Conservation (phyloP, 2,797 vertebrate genomes). For the Tachyglossus aculeatus region DNA sequence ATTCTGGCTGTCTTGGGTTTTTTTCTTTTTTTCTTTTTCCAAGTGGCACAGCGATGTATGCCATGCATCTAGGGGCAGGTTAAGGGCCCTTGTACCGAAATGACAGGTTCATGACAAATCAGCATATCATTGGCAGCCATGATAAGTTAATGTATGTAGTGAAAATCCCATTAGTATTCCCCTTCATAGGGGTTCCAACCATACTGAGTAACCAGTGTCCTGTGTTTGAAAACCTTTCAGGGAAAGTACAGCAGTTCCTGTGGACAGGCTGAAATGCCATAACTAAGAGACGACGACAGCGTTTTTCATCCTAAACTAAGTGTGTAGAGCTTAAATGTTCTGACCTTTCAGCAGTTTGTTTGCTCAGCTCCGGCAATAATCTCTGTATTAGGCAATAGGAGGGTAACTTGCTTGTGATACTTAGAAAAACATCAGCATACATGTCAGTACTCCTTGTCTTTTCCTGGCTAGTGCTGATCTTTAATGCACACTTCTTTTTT, state of each 20-base stretch:
- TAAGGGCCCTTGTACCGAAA: neutral
- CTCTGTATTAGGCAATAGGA: constrained; percentile 43
- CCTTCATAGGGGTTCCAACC: constrained; percentile 11
- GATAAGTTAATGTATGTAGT: neutral
- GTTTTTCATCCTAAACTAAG: constrained; percentile 45
- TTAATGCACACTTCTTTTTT: neutral
- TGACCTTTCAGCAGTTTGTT: constrained; percentile 49
- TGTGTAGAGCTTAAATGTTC: constrained; percentile 38
- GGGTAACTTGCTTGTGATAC: constrained; percentile 22
- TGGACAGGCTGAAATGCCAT: constrained; percentile 54
- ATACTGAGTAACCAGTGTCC: neutral
- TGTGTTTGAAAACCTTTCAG: constrained; percentile 25
- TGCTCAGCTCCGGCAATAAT: constrained; percentile 26
- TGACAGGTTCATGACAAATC: neutral
- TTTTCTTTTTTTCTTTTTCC: neutral
- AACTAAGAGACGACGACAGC: constrained; percentile 27
- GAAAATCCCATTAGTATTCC: neutral
- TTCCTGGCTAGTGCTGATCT: neutral
- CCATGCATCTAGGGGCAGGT: accelerated
- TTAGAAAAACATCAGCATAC: neutral
- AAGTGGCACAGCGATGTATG: neutral
- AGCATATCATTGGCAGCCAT: neutral
- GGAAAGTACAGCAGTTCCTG: constrained; percentile 52
- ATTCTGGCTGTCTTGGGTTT: accelerated
- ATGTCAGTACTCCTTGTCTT: neutral